Conservation (phyloP, 2,113 vertebrate genomes). For the Pseudopipra pipra region DNA sequence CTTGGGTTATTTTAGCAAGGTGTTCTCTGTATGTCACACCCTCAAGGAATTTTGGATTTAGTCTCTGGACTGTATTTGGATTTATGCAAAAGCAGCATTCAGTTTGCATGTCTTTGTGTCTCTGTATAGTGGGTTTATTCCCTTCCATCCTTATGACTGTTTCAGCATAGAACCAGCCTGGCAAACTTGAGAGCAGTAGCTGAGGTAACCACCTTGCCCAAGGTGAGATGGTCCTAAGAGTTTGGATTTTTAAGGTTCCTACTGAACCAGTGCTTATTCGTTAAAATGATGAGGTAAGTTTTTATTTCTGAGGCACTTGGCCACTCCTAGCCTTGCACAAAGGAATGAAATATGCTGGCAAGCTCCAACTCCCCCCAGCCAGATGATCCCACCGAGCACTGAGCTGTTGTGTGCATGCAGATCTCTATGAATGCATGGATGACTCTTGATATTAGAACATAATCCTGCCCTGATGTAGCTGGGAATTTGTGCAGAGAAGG, state of each 20-base stretch:
- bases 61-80: background rate
- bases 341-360: background rate
- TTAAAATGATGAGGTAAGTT: background rate
- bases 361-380: background rate
- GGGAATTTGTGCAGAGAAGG: background rate
- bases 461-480: background rate
- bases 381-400: background rate
- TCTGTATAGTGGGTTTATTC: background rate
- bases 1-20: background rate
- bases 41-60: background rate
- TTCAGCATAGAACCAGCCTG: slow-evolving; percentile 39
- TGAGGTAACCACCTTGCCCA: slow-evolving; percentile 64
- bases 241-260: slow-evolving; percentile 14
- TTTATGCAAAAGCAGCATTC: background rate
- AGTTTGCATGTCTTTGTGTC: background rate
- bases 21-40: background rate
- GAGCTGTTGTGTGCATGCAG: background rate
- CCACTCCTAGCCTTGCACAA: background rate
- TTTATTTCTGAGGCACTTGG: background rate
- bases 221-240: slow-evolving; percentile 47
- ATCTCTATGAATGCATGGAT: background rate
- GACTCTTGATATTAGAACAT: background rate
- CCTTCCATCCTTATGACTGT: background rate
- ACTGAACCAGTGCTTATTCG: background rate
- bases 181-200: slow-evolving; percentile 65